Percentiles rank a stretch among this genome's conserved stretches.
Conservation (phyloP, 2,113 vertebrate genomes). For the Glareola pratincola region DNA sequence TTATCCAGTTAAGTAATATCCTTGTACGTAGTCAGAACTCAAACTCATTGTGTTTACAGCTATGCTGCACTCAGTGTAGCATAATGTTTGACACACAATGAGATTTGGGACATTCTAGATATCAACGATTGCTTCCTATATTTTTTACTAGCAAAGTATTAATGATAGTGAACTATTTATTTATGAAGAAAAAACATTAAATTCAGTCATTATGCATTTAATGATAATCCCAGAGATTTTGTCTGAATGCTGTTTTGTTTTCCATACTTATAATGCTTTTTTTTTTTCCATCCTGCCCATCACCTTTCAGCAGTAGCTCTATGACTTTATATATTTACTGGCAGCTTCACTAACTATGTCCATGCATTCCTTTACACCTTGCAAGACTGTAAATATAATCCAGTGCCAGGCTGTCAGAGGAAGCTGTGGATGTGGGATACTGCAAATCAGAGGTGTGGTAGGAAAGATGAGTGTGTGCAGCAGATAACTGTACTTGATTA, state of each 20-base stretch:
- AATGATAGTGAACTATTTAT: background rate
- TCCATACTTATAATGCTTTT: background rate
- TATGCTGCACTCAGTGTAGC: background rate
- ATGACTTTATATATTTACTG: slow-evolving; percentile 48
- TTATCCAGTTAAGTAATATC: background rate
- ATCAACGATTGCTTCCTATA: background rate
- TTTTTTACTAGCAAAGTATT: background rate
- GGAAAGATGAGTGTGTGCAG: slow-evolving; percentile 60
- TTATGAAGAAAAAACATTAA: background rate
- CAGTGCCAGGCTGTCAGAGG: slow-evolving; percentile 37
- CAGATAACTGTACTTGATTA: slow-evolving; percentile 82
- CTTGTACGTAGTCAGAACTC: background rate
- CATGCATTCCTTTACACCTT: slow-evolving; percentile 74
- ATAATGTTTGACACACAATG: background rate
- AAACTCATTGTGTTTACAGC: background rate
- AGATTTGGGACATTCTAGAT: background rate
- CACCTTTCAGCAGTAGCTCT: slow-evolving; percentile 48
- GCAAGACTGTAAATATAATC: slow-evolving; percentile 75
- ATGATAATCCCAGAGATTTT: background rate
- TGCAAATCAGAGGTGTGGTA: slow-evolving; percentile 74
- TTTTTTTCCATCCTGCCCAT: background rate
- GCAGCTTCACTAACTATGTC: slow-evolving; percentile 46
- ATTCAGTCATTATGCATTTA: background rate
- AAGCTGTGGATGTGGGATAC: slow-evolving; percentile 59
- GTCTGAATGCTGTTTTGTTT: background rate